Evolutionary conservation across 2,113 vertebrate species (phyloP).

Genomic region (Engraulis encrasicolus): DNA sequence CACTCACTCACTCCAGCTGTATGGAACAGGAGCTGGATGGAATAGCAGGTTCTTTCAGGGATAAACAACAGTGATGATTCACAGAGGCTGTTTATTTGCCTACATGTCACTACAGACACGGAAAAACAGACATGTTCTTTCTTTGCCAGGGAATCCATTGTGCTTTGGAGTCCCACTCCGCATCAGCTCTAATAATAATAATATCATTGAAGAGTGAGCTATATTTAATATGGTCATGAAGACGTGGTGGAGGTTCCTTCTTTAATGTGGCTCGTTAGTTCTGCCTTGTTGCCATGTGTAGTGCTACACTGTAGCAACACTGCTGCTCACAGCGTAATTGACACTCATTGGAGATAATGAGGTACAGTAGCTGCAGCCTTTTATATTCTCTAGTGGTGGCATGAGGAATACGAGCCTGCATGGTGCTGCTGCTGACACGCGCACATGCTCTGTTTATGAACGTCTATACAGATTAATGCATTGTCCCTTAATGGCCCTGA

Average conservation of each 20-base stretch:
- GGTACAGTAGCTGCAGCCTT: conserved; percentile 25
- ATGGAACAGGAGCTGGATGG: background rate
- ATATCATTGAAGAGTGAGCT: conserved; percentile 13
- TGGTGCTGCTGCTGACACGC: too few relatives aligned
- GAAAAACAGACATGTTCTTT: background rate
- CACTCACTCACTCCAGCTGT: background rate
- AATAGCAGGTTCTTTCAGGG: background rate
- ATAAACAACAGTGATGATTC: background rate
- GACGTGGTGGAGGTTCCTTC: conserved; percentile 20
- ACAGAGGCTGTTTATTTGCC: background rate
- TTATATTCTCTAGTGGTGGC: background rate
- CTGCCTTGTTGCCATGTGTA: conserved; percentile 34
- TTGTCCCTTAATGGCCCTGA: background rate
- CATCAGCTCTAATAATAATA: background rate
- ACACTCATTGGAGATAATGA: conserved; percentile 48
- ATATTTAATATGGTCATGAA: conserved; percentile 25
- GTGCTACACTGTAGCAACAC: background rate
- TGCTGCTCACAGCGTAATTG: conserved; percentile 32
- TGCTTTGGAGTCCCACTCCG: background rate
- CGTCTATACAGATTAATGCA: background rate
- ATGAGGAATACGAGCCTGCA: background rate
- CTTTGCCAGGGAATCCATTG: background rate
- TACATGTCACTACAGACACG: background rate
- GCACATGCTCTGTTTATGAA: background rate
- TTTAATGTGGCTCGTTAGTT: conserved; percentile 38